Conservation (phyloP, 2,797 vertebrate species). For the Macropodus opercularis region DNA sequence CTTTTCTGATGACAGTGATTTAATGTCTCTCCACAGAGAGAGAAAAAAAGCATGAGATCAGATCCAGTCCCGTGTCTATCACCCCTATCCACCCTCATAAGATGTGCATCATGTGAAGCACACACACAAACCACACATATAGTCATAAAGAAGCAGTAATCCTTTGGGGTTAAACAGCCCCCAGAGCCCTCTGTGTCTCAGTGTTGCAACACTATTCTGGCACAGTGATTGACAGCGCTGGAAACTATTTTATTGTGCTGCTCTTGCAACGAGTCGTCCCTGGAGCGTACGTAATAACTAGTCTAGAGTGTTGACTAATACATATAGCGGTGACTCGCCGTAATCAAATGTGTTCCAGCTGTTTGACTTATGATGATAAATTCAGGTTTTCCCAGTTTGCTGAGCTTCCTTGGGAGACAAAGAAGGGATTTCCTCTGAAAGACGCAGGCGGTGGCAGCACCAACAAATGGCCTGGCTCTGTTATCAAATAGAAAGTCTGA, state of each 20-base stretch:
- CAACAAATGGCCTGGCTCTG: conserved; percentile 66
- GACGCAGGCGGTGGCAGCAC: conserved; percentile 75
- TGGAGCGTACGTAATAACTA: conserved; percentile 64
- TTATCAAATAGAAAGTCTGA: conserved; percentile 68
- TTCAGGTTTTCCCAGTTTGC: conserved; percentile 78
- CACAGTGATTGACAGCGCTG: conserved; percentile 72
- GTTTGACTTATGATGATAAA: conserved; percentile 78
- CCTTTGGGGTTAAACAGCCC: conserved; percentile 66
- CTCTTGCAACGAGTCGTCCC: conserved; percentile 69
- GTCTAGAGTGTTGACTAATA: conserved; percentile 74
- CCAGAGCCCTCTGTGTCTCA: conserved; percentile 55
- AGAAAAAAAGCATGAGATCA: conserved; percentile 40
- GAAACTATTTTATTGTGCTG: conserved; percentile 70
- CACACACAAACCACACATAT: conserved; percentile 69
- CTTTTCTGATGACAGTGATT: conserved; percentile 40
- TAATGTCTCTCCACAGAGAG: conserved; percentile 26
- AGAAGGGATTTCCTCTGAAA: conserved; percentile 84
- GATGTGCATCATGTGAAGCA: conserved; percentile 67
- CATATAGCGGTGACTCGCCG: conserved; percentile 61
- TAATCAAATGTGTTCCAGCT: conserved; percentile 76
- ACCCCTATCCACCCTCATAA: conserved; percentile 68
- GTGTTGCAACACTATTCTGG: conserved; percentile 65
- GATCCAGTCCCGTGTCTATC: conserved; percentile 42
- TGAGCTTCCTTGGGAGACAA: conserved; percentile 83
- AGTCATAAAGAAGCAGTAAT: conserved; percentile 71